Evolutionary conservation across 1,140 invertebrate genomes (phyloP), one percentile per base, ranked within the genome.

Genomic region (Choristoneura fumiferana): DNA sequence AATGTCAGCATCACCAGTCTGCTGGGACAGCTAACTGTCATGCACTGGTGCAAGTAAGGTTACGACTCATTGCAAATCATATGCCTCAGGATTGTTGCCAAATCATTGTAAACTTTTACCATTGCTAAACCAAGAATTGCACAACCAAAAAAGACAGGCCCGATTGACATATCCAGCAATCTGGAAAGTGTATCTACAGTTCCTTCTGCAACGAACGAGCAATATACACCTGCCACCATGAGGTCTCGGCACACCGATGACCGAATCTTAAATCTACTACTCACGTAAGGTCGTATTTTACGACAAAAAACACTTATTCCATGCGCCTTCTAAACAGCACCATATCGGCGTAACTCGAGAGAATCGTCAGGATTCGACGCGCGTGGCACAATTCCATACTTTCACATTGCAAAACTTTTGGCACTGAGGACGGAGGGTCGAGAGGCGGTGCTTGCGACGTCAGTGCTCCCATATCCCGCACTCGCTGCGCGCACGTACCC

Each of bases 331-430:
- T 62, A 58, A 57, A 60, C 62, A 55, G 38, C 54, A 58, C 39
- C 58, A 62, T 57, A 63, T 53, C 57, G 57, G 65, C 59, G 45
- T 15, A 60, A 77, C 60, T 67, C 58, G 38, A 71, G 73, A 79
- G 78, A 81, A 80, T 79, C 71, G 60, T 71, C 69, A 67, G 79
- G 74, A 83, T 75, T 87, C 78, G 77, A 81, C 82, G 80, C 79
- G 85, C 82, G 84, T 87, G 84, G 82, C 84, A 85, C 82, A 80
- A 84, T 85, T 87, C 76, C 76, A 76, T 81, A 88, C 85, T 88
- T 88, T 88, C 85, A 88, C 85, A 87, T 88, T 88, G 85, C 85
- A 88, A 88, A 88, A 88, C 81, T 84, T 88, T 88, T 88, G 85
- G 85, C 85, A 88, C 85, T 88, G 78, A 73, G 81, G 77, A 84